Percentiles rank a stretch among this genome's conserved stretches.
phyloP scores from a whole-genome alignment of 2,888 invertebrate genomes.

The Dichetophora obliterata region DNA sequence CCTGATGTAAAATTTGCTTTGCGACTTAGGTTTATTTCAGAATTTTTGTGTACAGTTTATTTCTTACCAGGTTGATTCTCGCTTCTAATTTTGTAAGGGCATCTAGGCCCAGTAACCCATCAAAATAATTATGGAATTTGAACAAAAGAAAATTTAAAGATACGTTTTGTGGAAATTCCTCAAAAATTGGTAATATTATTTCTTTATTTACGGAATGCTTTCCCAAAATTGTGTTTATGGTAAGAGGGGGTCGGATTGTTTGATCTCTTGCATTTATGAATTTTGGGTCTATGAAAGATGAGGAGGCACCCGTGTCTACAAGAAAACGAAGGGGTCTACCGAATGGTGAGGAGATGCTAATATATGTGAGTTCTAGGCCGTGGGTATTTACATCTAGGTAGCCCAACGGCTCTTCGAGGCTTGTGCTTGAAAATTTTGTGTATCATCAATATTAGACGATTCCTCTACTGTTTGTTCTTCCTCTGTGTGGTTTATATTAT shows the following conservation, averaged over 20 bases:
- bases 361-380: constrained; percentile 2
- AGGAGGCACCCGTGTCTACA: constrained; percentile 24
- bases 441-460: background rate
- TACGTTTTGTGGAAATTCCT: background rate
- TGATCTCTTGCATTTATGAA: constrained; percentile 9
- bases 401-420: constrained; percentile 29
- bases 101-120: constrained; percentile 16
- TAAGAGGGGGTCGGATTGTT: background rate
- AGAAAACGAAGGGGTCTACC: constrained; percentile 31
- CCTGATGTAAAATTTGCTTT: constrained; percentile 19
- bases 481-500: background rate
- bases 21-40: background rate
- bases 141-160: background rate
- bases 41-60: background rate
- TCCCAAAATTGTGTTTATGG: constrained; percentile 6
- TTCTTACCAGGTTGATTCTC: background rate
- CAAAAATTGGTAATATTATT: constrained; percentile 1
- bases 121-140: constrained; percentile 20
- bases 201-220: background rate
- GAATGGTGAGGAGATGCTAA: constrained; percentile 12
- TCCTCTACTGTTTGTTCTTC: background rate
- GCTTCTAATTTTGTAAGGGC: background rate
- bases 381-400: constrained; percentile 27
- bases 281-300: constrained; percentile 33
- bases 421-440: constrained; percentile 29